Evolutionary conservation across 2,888 invertebrate genomes (phyloP), one percentile per base, ranked within the genome.

Genomic region (Pherbina coryleti): DNA sequence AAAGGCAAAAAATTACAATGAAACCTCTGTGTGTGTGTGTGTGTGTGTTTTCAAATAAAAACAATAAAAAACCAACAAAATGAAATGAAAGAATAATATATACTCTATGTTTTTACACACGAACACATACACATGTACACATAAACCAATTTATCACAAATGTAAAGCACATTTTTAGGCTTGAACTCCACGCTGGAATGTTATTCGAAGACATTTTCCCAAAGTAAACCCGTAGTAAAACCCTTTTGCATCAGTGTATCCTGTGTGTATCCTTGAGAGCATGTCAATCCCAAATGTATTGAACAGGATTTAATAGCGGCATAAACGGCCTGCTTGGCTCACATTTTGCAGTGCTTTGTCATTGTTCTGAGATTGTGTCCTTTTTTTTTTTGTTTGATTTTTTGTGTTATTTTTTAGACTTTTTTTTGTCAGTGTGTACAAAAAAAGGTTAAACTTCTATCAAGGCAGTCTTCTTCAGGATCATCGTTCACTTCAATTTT

Each of bases 221-320:
- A 55, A 55, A 55, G 55, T 7, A 55, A n/a, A 55, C 19, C 3
- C 19, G 22, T 19, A 19, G 55, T 9, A 19, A 55, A 55, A 22
- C 9, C 55, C 22, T 19, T 19, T 22, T 9, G 19, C 22, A 22
- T 55, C 55, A 19, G 19, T 55, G 8, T 22, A 9, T 55, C 1
- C 22, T 55, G 8, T n/a, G 7, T 55, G 55, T 19, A 55, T 62
- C 53, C 62, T 75, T 69, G 66, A 67, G 72, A 78, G 76, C 67
- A 76, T 78, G 76, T 76, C 78, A 78, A 78, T 76, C 78, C 75
- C 72, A 49, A 60, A 60, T 76, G 78, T 75, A 78, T 78, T 76
- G 75, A 78, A 71, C 34, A 55, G 67, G 78, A 78, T 78, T 76
- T 75, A 70, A 78, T 75, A 69, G 37, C 62, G 69, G 60, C 44